Base-by-base conservation (phyloP, 2,113 vertebrate species). In the Erinaceus europaeus region DNA sequence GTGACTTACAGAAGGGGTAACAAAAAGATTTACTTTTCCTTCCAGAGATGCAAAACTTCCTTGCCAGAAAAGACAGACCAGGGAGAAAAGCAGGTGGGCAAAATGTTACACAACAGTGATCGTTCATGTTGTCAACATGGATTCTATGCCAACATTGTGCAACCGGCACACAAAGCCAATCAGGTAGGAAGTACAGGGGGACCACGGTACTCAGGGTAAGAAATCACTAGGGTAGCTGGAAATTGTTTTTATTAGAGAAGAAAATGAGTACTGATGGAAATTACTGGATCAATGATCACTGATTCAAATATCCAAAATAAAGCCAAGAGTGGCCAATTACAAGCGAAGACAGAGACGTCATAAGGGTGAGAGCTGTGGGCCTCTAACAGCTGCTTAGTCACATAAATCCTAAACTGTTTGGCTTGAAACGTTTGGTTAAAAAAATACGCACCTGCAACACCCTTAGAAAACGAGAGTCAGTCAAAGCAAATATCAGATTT, bases 91-190 rank as follows among this genome's bases (percentile, higher is more conserved):
- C 76, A 86, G 57, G 78, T 65, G 34, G 44, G n/a, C 65, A 68
- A 81, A 57, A 64, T 13, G 44, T 88, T 52, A 84, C 64, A 59
- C 75, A 69, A 59, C 69, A 84, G 72, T 64, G 89, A 71, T 78
- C 69, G 91, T 78, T 53, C 90, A 76, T 61, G 38, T 15, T 14
- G 78, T 59, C 61, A 64, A 71, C 52, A 67, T 50, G 89, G 84
- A 78, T 36, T 85, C 57, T 27, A 6, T 3, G 87, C 46, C 84
- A 62, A 64, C 74, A 67, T 75, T 64, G 40, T 74, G 81, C 73
- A 68, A 27, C 15, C 27, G 0, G 29, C 76, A 68, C 62, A 76
- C 74, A n/a, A 69, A 48, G 69, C 53, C 75, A 32, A 64, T 29
- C 9, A 34, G 67, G 12, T 44, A 25, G 74, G 65, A 79, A 62